Percentiles rank a stretch among this genome's conserved stretches.
These are phyloP conservation scores for Zaprionus ornatus DNA, from an alignment of 1,140 invertebrate species.

Conservation along the genomic window DNA sequence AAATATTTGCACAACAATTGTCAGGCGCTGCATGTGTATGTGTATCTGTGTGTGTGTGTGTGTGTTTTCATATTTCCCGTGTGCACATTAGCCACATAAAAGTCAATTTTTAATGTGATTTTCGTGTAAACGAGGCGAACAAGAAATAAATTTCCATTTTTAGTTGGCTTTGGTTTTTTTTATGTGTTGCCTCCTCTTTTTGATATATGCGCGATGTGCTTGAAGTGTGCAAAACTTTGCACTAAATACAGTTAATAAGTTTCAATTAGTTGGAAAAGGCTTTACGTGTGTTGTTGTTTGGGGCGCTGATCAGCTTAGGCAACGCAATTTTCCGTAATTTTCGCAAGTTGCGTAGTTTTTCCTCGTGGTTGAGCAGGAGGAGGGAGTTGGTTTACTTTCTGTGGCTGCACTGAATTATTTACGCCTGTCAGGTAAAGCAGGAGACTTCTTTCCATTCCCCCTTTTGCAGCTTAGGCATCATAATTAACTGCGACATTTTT, in stretches of 20 bases:
- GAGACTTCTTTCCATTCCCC: slow-evolving; percentile 2
- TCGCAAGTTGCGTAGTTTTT: neutral
- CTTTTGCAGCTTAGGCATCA: slow-evolving; percentile 51
- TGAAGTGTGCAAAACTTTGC: slow-evolving; percentile 4
- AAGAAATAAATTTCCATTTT: slow-evolving; percentile 57
- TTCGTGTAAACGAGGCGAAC: slow-evolving; percentile 50
- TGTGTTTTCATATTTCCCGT: neutral
- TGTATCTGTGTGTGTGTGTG: slow-evolving; percentile 28
- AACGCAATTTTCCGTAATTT: slow-evolving; percentile 18
- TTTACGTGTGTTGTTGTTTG: neutral
- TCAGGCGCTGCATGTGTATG: neutral
- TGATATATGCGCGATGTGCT: neutral
- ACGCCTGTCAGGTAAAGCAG: slow-evolving; percentile 52
- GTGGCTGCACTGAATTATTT: slow-evolving; percentile 56
- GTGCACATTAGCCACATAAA: slow-evolving; percentile 52
- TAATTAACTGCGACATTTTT: slow-evolving; percentile 79
- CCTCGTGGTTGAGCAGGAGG: neutral
- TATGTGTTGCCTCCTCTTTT: neutral
- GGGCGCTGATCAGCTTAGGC: neutral
- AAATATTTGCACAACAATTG: slow-evolving; percentile 44
- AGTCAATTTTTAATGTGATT: slow-evolving; percentile 75
- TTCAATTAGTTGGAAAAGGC: slow-evolving; percentile 36
- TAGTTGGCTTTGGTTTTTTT: neutral
- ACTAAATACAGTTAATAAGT: slow-evolving; percentile 49
- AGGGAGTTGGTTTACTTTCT: neutral